These are phyloP conservation scores for Stylophora pistillata DNA, from an alignment of 64 coral and sea anemone genomes.

Conservation along the genomic window DNA sequence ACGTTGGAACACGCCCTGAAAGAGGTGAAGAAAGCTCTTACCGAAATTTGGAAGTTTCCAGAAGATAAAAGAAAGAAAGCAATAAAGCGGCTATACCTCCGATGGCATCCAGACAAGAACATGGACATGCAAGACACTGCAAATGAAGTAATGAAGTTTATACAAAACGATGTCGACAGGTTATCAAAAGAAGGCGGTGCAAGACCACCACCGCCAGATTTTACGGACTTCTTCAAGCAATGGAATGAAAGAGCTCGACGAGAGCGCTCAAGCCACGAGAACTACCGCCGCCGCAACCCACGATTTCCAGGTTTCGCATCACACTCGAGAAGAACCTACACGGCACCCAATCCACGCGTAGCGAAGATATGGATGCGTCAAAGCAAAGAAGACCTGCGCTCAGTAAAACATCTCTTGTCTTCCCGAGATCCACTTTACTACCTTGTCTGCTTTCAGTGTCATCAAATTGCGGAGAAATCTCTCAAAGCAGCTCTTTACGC, in stretches of 20 bases:
- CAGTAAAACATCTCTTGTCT: constrained; percentile 68
- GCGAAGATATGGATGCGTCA: constrained; percentile 77
- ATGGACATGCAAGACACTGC: constrained; percentile 80
- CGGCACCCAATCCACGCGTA: constrained; percentile 11
- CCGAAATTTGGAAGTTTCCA: constrained; percentile 74
- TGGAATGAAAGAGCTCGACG: constrained; percentile 72
- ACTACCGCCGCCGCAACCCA: constrained; percentile 77
- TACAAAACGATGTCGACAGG: constrained; percentile 66
- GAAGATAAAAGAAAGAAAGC: constrained; percentile 75
- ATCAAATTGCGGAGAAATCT: constrained; percentile 84
- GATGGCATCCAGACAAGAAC: constrained; percentile 97
- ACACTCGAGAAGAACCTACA: constrained; percentile 48
- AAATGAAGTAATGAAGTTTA: constrained; percentile 69
- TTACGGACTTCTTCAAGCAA: constrained; percentile 63
- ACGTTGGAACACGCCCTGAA: constrained; percentile 53
- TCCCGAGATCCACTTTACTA: constrained; percentile 60
- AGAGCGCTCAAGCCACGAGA: constrained; percentile 78
- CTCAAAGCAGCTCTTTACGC: constrained; percentile 75
- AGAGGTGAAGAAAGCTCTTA: constrained; percentile 76
- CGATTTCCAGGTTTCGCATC: constrained; percentile 31
- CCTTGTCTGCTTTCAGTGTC: constrained; percentile 84
- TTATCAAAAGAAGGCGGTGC: constrained; percentile 25
- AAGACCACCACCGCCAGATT: background rate
- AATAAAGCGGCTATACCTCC: constrained; percentile 71
- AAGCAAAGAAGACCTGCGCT: constrained; percentile 64